Evolutionary conservation across 2,113 vertebrate species (phyloP).

Genomic region (Columba livia): DNA sequence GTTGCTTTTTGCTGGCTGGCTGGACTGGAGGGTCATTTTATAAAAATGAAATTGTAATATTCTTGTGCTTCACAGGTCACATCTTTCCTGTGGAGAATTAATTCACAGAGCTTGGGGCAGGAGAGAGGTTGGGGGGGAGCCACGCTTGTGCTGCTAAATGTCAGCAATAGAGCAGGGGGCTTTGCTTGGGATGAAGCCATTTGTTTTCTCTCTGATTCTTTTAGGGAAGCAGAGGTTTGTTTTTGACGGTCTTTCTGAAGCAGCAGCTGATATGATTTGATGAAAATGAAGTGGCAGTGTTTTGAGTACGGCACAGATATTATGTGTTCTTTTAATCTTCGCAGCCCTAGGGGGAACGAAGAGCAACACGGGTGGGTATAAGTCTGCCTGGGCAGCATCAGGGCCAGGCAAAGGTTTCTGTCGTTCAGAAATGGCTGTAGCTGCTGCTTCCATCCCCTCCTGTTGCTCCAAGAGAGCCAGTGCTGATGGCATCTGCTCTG

Average conservation of each 20-base stretch:
- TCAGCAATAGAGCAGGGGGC: background rate
- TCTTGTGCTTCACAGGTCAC: rapidly evolving
- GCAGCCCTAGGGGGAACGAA: background rate
- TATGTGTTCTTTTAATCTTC: background rate
- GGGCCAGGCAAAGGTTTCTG: background rate
- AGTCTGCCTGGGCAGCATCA: background rate
- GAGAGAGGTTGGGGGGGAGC: background rate
- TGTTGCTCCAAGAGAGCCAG: background rate
- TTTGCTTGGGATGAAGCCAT: background rate
- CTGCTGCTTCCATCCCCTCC: background rate
- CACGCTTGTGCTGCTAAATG: background rate
- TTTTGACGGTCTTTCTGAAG: background rate
- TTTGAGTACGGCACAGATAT: background rate
- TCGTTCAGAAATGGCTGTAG: background rate
- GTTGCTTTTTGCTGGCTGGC: background rate
- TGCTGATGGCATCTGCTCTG: background rate
- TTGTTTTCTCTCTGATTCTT: background rate
- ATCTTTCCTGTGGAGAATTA: background rate
- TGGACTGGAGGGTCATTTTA: background rate
- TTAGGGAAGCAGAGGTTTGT: background rate
- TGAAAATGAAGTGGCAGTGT: background rate
- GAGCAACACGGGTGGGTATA: background rate
- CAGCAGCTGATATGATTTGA: background rate
- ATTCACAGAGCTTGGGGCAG: background rate
- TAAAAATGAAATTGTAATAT: background rate